Percentiles rank a stretch among this genome's conserved stretches.
phyloP scores from a whole-genome alignment of 2,113 vertebrate genomes.

The Oryzias melastigma region DNA sequence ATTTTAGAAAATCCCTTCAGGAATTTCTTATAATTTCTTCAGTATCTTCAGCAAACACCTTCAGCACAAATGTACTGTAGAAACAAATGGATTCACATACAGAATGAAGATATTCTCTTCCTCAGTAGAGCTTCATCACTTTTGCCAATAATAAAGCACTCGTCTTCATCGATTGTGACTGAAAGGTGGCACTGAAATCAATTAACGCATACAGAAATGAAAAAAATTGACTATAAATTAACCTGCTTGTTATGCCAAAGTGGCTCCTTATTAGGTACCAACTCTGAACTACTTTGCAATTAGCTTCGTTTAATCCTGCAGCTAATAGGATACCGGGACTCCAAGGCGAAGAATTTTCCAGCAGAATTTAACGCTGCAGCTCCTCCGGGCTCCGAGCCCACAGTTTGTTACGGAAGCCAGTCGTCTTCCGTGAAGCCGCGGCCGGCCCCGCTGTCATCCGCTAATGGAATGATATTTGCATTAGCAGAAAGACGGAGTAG shows the following conservation, averaged over 20 bases:
- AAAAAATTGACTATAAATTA: neutral
- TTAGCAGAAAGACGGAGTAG: slow-evolving; percentile 19
- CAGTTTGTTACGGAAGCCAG: slow-evolving; percentile 15
- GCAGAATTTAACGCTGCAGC: slow-evolving; percentile 10
- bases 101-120: too few relatives aligned
- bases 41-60: too few relatives aligned
- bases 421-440: slow-evolving; percentile 12
- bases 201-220: neutral
- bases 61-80: too few relatives aligned
- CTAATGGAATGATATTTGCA: slow-evolving; percentile 20
- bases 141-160: neutral
- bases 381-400: slow-evolving; percentile 14
- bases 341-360: slow-evolving; percentile 27
- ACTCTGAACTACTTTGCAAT: slow-evolving; percentile 39
- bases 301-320: slow-evolving; percentile 45
- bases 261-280: slow-evolving; percentile 3
- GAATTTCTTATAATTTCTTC: too few relatives aligned
- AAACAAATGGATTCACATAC: too few relatives aligned
- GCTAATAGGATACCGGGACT: slow-evolving; percentile 37
- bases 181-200: slow-evolving; percentile 4
- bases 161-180: neutral
- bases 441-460: slow-evolving; percentile 6
- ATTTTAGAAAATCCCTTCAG: too few relatives aligned
- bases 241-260: slow-evolving; percentile 2
- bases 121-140: too few relatives aligned